These are phyloP conservation scores for Micromesistius poutassou DNA, from an alignment of 2,797 vertebrate genomes.

Conservation along the genomic window DNA sequence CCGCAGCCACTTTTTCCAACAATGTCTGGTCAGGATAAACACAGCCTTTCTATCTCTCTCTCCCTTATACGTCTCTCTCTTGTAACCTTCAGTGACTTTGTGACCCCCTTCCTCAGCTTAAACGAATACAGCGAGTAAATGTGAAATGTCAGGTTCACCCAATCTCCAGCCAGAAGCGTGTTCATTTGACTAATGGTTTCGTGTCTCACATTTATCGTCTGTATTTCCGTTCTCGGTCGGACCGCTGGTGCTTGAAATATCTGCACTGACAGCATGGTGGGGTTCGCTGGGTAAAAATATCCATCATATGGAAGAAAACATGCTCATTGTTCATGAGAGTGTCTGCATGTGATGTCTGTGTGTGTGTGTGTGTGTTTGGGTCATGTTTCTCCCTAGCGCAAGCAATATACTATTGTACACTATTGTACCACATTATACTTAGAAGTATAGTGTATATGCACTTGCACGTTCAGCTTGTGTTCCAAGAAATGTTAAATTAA, in stretches of 20 bases:
- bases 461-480: too few relatives aligned
- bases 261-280: slow-evolving; percentile 16
- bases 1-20: neutral
- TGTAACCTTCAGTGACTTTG: neutral
- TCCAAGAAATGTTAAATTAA: too few relatives aligned
- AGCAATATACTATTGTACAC: neutral
- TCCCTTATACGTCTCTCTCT: neutral
- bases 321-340: neutral
- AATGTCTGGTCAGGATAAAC: neutral
- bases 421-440: neutral
- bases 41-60: slow-evolving; percentile 8
- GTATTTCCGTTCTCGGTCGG: slow-evolving; percentile 37
- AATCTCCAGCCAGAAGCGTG: neutral
- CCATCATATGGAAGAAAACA: slow-evolving; percentile 17
- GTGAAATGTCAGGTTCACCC: neutral
- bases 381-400: neutral
- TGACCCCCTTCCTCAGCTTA: neutral
- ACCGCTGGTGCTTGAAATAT: slow-evolving; percentile 38
- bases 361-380: slow-evolving; percentile 8
- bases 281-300: slow-evolving; percentile 45
- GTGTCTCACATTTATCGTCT: slow-evolving; percentile 21
- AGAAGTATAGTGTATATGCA: neutral
- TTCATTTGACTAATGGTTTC: slow-evolving; percentile 7
- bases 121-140: neutral
- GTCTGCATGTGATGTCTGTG: slow-evolving; percentile 11